Conservation (phyloP, 1,140 invertebrate species). For the Conopomorpha cramerella region DNA sequence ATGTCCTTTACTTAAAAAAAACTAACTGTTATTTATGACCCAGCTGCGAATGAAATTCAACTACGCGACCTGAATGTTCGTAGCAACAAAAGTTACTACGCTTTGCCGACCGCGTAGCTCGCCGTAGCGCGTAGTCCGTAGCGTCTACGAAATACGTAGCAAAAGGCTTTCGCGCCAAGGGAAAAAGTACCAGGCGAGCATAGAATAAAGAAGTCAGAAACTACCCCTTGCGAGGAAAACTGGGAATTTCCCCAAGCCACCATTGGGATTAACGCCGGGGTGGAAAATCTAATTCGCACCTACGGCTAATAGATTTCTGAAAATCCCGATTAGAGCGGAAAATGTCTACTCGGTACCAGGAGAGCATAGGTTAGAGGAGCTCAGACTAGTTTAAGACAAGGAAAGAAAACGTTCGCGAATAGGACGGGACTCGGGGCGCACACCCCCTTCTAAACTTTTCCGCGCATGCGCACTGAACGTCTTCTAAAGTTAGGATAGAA, state of each 20-base stretch:
- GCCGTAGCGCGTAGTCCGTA: neutral
- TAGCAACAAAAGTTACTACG: too few species aligned
- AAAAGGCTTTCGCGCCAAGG: conserved; percentile 12
- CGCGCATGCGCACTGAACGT: conserved; percentile 28
- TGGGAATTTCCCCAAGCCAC: conserved; percentile 4
- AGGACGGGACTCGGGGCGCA: conserved; percentile 7
- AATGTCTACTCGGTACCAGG: conserved; percentile 50
- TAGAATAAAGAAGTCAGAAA: conserved; percentile 16
- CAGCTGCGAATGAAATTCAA: too few species aligned
- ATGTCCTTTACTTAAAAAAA: too few species aligned
- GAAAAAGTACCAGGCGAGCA: conserved; percentile 13
- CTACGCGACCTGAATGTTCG: too few species aligned
- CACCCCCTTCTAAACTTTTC: conserved; percentile 7
- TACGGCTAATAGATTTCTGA: conserved; percentile 32
- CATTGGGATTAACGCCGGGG: conserved; percentile 9
- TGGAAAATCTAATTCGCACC: conserved; percentile 36
- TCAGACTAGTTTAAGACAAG: conserved; percentile 15
- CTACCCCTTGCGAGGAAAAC: conserved; percentile 7
- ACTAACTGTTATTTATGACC: too few species aligned
- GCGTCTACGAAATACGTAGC: too few species aligned
- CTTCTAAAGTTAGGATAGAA: too few species aligned
- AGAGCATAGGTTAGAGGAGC: conserved; percentile 10
- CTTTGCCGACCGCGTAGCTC: too few species aligned
- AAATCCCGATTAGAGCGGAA: conserved; percentile 57
- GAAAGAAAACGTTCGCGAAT: conserved; percentile 20